phyloP scores from a whole-genome alignment of 2,888 invertebrate genomes.

The Caenorhabditis sp. region DNA sequence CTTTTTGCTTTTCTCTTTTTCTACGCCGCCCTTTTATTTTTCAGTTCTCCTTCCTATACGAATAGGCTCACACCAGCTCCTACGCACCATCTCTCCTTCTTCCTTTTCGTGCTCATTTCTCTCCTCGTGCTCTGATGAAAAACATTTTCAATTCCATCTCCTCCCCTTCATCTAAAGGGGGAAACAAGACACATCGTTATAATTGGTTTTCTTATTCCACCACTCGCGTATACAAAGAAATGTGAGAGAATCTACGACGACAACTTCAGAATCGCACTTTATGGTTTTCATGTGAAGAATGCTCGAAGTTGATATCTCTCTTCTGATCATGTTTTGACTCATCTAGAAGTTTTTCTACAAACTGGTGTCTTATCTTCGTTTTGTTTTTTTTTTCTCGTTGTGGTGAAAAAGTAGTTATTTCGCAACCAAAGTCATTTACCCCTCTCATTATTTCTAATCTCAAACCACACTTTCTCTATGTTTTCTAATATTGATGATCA shows the following conservation, averaged over 20 bases:
- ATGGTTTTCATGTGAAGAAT: background rate
- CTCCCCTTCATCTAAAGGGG: conserved; percentile 17
- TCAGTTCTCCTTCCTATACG: conserved; percentile 52
- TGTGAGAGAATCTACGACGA: background rate
- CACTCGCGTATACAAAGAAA: conserved; percentile 14
- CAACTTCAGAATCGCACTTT: background rate
- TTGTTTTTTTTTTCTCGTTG: no score
- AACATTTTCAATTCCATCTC: conserved; percentile 50
- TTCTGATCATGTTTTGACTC: background rate
- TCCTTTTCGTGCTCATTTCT: conserved; percentile 25
- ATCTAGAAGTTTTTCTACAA: background rate
- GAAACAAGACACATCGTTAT: conserved; percentile 52
- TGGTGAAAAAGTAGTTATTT: background rate
- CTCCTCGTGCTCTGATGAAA: conserved; percentile 51
- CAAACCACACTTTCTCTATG: background rate
- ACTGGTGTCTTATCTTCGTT: no score
- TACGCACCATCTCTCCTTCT: conserved; percentile 27
- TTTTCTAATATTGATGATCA: conserved; percentile 19
- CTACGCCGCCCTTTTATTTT: conserved; percentile 55
- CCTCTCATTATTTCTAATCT: background rate
- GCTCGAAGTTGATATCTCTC: no score
- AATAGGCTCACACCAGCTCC: conserved; percentile 50
- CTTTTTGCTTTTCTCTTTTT: conserved; percentile 56
- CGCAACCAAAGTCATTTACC: background rate
- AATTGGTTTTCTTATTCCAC: conserved; percentile 46